Evolutionary conservation across 1,140 invertebrate species (phyloP).

Genomic region (Temnothorax nylanderi): DNA sequence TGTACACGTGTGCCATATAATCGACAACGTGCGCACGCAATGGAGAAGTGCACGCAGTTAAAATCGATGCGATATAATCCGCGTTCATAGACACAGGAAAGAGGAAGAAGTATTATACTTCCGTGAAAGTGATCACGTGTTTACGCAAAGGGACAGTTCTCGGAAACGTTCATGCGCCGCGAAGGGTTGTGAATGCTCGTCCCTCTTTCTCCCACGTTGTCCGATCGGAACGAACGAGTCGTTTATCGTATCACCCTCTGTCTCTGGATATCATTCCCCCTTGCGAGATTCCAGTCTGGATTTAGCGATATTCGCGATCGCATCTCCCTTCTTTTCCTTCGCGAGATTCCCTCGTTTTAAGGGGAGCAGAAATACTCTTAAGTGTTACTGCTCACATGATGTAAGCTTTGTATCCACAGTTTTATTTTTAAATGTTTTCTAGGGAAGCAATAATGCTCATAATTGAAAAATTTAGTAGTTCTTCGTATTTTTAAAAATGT

Average conservation of each 20-base stretch:
- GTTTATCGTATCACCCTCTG: constrained; percentile 44
- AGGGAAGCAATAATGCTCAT: neutral
- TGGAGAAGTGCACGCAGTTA: neutral
- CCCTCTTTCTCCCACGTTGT: constrained; percentile 10
- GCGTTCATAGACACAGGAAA: constrained; percentile 9
- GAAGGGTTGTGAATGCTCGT: constrained; percentile 28
- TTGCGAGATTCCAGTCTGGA: constrained; percentile 20
- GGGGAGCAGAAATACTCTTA: neutral
- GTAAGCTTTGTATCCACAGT: neutral
- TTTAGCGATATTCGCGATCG: constrained; percentile 32
- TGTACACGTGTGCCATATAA: neutral
- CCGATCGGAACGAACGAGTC: constrained; percentile 31
- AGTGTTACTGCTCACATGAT: neutral
- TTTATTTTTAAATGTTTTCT: neutral
- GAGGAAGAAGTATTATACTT: constrained; percentile 38
- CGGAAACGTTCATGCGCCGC: constrained; percentile 8
- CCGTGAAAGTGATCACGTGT: constrained; percentile 44
- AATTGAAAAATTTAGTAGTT: neutral
- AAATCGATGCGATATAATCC: constrained; percentile 43
- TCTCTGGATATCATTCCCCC: neutral
- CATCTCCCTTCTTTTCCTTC: neutral
- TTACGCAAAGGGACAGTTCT: constrained; percentile 29
- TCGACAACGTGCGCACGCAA: neutral
- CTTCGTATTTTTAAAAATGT: neutral
- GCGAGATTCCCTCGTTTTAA: neutral